Conservation (phyloP, 2,888 invertebrate genomes). For the Polyploca ridens region DNA sequence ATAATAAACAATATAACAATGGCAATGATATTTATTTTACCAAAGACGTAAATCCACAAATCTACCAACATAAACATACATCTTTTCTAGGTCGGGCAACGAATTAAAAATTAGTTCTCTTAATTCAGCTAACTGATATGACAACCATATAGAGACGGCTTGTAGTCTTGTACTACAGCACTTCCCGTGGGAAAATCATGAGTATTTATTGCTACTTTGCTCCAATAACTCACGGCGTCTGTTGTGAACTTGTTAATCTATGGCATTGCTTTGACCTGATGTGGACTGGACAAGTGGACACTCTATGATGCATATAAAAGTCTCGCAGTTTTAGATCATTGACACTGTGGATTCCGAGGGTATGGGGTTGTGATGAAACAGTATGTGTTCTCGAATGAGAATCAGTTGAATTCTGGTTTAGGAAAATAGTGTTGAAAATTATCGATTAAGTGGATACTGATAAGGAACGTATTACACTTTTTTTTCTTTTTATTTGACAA, state of each 20-base stretch:
- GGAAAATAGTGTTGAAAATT: neutral
- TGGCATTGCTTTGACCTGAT: neutral
- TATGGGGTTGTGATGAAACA: neutral
- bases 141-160: constrained; percentile 9
- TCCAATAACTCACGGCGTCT: constrained; percentile 15
- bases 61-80: too few species aligned
- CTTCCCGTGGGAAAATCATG: constrained; percentile 38
- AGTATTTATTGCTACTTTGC: constrained; percentile 19
- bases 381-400: neutral
- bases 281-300: neutral
- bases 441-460: too few species aligned
- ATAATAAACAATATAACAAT: too few species aligned
- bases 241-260: constrained; percentile 12
- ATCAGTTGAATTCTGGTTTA: neutral
- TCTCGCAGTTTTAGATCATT: neutral
- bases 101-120: neutral
- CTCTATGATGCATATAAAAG: neutral
- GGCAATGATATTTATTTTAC: too few species aligned
- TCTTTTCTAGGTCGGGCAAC: neutral
- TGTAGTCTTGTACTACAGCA: constrained; percentile 4
- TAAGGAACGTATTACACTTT: too few species aligned
- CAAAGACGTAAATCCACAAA: too few species aligned
- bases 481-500: too few species aligned
- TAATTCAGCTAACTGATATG: constrained; percentile 7
- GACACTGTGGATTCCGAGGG: too few species aligned